Evolutionary conservation across 2,888 invertebrate genomes (phyloP).

Genomic region (Nipponacmea schrenckii): DNA sequence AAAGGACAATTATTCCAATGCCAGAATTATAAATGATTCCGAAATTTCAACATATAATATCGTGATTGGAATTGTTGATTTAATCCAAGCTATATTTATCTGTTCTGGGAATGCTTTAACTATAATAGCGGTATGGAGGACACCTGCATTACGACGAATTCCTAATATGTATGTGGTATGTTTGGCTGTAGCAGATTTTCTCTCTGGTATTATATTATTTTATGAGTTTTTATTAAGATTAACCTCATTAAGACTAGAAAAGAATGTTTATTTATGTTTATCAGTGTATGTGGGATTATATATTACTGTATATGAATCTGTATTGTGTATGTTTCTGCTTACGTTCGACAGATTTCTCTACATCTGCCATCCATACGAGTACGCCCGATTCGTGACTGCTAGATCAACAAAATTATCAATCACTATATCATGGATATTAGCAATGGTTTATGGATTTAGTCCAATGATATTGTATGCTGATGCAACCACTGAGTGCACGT

Average conservation of each 20-base stretch:
- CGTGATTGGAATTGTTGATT: slow-evolving; percentile 12
- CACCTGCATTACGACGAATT: slow-evolving; percentile 24
- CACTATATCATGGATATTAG: not conserved
- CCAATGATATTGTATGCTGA: not conserved
- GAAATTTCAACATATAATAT: slow-evolving; percentile 4
- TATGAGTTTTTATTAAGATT: slow-evolving; percentile 2
- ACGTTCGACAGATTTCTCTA: not conserved
- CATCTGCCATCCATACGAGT: not conserved
- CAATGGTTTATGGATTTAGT: not conserved
- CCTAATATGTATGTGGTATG: slow-evolving; percentile 34
- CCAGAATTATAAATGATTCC: not conserved
- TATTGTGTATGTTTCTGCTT: not conserved
- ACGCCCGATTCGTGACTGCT: slow-evolving; percentile 1
- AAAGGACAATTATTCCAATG: too few relatives aligned
- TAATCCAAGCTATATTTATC: slow-evolving; percentile 21
- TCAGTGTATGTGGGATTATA: not conserved
- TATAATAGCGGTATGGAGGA: slow-evolving; percentile 23
- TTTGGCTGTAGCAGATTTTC: slow-evolving; percentile 29
- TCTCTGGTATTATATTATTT: slow-evolving; percentile 6
- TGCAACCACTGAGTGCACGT: not conserved
- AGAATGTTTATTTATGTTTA: slow-evolving; percentile 4
- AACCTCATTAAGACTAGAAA: not conserved
- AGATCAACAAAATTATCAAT: not conserved
- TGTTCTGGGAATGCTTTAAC: slow-evolving; percentile 28
- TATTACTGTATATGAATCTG: slow-evolving; percentile 2